These are phyloP conservation scores for Numenius arquata DNA, from an alignment of 2,113 vertebrate species.

Conservation along the genomic window DNA sequence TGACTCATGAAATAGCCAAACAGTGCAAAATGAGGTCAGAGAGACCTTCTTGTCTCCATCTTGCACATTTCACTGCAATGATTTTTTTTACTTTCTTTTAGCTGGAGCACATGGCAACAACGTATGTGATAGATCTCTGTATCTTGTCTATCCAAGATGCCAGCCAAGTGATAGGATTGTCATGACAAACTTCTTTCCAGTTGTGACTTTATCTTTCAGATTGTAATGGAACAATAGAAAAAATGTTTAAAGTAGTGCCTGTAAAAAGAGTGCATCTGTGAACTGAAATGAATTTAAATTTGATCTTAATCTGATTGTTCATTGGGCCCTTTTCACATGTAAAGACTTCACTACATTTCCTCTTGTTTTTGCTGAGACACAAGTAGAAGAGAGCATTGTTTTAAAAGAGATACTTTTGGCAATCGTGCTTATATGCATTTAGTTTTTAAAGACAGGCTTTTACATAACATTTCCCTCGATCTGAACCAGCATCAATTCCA, in stretches of 20 bases:
- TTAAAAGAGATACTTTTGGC: background rate
- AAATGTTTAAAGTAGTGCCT: background rate
- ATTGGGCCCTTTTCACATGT: background rate
- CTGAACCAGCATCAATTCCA: background rate
- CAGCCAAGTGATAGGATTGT: constrained; percentile 69
- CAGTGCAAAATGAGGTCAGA: background rate
- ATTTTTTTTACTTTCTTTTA: background rate
- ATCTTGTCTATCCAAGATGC: constrained; percentile 74
- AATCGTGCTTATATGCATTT: background rate
- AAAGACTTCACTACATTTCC: background rate
- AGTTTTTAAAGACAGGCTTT: background rate
- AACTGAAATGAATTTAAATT: background rate
- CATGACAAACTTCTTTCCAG: constrained; percentile 71
- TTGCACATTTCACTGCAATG: background rate
- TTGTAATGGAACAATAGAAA: background rate
- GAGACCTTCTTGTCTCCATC: background rate
- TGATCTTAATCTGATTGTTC: background rate
- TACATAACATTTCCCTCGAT: background rate
- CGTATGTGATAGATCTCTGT: constrained; percentile 63
- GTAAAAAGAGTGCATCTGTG: background rate
- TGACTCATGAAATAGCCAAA: background rate
- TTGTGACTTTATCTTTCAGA: constrained; percentile 43
- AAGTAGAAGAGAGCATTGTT: background rate
- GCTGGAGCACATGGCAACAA: background rate
- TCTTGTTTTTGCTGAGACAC: background rate